These are phyloP conservation scores for Chauna torquata DNA, from an alignment of 2,113 vertebrate genomes.

Conservation along the genomic window DNA sequence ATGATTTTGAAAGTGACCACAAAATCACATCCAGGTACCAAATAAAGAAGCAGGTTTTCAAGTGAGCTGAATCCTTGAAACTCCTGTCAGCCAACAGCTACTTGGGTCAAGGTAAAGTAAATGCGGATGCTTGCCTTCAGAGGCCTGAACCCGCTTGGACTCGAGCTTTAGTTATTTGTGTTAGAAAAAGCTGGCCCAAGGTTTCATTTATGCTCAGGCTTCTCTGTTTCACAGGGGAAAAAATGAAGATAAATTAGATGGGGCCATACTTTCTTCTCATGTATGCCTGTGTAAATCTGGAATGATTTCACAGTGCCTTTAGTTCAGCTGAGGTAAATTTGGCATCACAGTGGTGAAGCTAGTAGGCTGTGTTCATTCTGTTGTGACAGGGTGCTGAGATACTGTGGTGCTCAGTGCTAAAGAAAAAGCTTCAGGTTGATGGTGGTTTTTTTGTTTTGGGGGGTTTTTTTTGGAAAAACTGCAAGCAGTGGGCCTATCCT, in stretches of 20 bases:
- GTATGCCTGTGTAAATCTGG: neutral
- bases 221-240: neutral
- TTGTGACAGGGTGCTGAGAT: neutral
- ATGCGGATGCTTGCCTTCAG: neutral
- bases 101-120: neutral
- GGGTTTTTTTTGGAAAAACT: neutral
- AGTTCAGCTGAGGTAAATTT: neutral
- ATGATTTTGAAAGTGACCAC: neutral
- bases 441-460: neutral
- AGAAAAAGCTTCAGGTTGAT: neutral
- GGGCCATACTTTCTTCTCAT: neutral
- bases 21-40: neutral
- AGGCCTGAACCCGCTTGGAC: neutral
- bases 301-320: neutral
- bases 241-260: constrained; percentile 8
- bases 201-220: neutral
- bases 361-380: neutral
- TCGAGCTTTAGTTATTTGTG: neutral
- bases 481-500: neutral
- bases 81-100: neutral
- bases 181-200: neutral
- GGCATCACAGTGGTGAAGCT: neutral
- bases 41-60: neutral
- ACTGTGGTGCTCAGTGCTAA: neutral
- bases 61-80: neutral